Evolutionary conservation across 2,113 vertebrate genomes (phyloP), one percentile per base, ranked within the genome.

Genomic region (Megalops atlanticus): DNA sequence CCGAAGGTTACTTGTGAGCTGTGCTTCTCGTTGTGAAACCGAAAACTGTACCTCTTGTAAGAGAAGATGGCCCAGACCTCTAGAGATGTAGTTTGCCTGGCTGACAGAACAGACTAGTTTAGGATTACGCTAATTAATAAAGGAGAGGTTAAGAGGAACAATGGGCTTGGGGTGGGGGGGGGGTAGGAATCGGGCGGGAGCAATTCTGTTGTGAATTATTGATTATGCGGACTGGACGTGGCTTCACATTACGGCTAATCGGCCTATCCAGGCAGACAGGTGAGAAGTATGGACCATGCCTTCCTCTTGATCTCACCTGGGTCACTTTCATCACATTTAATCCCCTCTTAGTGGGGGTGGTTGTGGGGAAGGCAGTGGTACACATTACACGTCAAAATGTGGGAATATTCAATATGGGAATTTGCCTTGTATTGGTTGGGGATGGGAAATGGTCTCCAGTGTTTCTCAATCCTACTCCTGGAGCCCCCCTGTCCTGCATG

Each of bases 101-200:
- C n/a, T 16, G 81, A 76, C 36, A 72, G 54, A 47, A 64, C 24
- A 43, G 74, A 77, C 41, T 24, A 72, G 75, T 40, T 72, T 82
- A 40, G 81, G 68, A 36, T 82, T 82, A 78, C 81, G 39, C 40
- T 31, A 77, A 71, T 77, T 77, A 71, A 82, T 77, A 82, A 40
- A 71, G 41, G 75, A 49, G 39, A 72, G 45, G 81, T 82, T 72
- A 77, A 82, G 64, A 54, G 47, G 40, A 41, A 31, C 75, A 70
- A 73, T 82, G 58, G 58, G 3, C 24, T 24, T 8, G n/a, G 6
- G 52, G 52, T n/a, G 58, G n/a, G 58, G 58, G n/a, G 43, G n/a
- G n/a, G 5, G 68, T 10, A 21, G 69, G 73, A 58, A 77, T 49
- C 35, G 21, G 64, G 33, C 33, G 27, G 52, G 24, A 72, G 74